Base-by-base conservation (phyloP, 2,113 vertebrate genomes). In the Pardalotus punctatus region DNA sequence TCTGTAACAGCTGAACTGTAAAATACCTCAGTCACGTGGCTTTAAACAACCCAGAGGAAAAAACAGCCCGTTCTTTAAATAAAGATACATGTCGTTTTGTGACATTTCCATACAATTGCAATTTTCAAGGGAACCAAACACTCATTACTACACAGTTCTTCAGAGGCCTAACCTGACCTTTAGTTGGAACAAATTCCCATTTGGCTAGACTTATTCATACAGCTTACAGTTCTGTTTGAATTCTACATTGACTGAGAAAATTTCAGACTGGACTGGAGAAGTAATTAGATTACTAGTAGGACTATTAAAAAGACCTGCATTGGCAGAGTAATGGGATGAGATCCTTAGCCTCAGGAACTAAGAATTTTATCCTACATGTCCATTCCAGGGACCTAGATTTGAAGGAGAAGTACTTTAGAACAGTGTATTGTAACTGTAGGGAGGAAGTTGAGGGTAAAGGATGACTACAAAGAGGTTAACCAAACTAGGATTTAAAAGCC, bases 101-200 rank as follows among this genome's bases (percentile, higher is more conserved):
- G 94, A 93, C 76, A 90, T 95, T 94, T 93, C 48, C 60, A 94
- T 86, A 88, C 71, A 92, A 90, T 12, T 83, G 62, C 56, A 86
- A 90, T 88, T 92, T 96, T 81, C 90, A 95, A 60, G 72, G 82
- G 67, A 94, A 53, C 36, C 51, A 86, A 91, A 70, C 12, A 7
- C 66, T 89, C 70, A 65, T 93, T 90, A 92, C 72, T 83, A 78
- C 56, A 80, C 45, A 76, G 73, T 20, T 83, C 56, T 85, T 94
- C 29, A 92, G 71, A 93, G 88, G 50, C 79, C 71, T 83, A 86
- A 66, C 36, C 50, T 93, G 93, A 89, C 92, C 87, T 89, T 96
- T 58, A 94, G 61, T 85, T 51, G 76, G 73, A 88, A 66, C 54
- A 82, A 91, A 94, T 73, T 88, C 93, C 93, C 81, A 80, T 58